Conservation (phyloP, 2,888 invertebrate species). For the Campoplex nolae region DNA sequence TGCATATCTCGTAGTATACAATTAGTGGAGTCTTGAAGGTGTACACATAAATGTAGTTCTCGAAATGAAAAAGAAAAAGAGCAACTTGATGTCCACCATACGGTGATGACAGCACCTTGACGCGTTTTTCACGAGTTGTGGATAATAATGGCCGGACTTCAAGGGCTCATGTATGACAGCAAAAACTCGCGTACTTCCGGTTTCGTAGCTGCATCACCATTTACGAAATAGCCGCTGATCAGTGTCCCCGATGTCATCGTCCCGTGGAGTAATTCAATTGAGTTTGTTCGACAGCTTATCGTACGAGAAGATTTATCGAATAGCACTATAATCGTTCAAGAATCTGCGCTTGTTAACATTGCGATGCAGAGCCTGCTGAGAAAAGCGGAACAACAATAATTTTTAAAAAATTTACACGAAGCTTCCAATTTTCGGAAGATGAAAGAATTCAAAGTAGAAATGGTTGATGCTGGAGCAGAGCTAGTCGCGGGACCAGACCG, state of each 20-base stretch:
- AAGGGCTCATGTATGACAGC: background rate
- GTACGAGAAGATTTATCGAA: background rate
- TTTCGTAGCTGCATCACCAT: background rate
- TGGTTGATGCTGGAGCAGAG: background rate
- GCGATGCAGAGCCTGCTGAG: background rate
- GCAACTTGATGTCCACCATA: background rate
- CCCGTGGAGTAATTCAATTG: background rate
- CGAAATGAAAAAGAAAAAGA: background rate
- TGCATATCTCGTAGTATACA: constrained; percentile 46
- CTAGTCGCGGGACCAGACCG: background rate
- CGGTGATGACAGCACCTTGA: constrained; percentile 62
- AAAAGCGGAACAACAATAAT: background rate
- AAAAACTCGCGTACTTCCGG: constrained; percentile 8
- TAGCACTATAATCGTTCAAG: background rate
- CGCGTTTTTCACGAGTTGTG: constrained; percentile 28
- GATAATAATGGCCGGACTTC: constrained; percentile 15
- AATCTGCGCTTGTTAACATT: background rate
- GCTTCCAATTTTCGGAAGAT: background rate
- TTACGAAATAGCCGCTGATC: background rate
- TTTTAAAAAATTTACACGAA: background rate
- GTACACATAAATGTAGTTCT: constrained; percentile 5
- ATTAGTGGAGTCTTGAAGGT: constrained; percentile 43
- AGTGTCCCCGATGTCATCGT: background rate
- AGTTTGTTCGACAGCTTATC: background rate
- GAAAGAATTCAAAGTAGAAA: background rate